Percentiles rank a stretch among this genome's conserved stretches.
These are phyloP conservation scores for Halcyon senegalensis DNA, from an alignment of 2,113 vertebrate genomes.

Conservation along the genomic window DNA sequence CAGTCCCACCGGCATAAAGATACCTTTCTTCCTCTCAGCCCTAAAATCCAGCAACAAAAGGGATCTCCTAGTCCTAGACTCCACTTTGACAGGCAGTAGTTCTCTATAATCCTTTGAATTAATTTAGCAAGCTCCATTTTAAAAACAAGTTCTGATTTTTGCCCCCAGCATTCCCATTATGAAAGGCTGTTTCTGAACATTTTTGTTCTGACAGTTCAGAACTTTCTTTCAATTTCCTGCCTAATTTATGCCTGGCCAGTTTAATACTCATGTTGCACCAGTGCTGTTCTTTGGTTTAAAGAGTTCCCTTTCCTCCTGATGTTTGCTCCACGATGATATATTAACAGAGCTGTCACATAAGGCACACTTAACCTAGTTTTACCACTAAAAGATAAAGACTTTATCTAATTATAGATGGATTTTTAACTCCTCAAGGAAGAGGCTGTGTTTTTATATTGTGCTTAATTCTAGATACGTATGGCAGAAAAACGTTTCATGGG, in stretches of 20 bases:
- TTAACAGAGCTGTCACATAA: constrained; percentile 26
- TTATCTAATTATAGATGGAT: constrained; percentile 8
- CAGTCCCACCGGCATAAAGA: constrained; percentile 3
- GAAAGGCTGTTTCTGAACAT: constrained; percentile 59
- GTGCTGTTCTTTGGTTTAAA: constrained; percentile 21
- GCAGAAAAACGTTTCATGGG: not conserved
- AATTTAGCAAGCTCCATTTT: constrained; percentile 46
- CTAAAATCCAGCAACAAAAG: constrained; percentile 39
- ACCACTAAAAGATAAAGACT: constrained; percentile 13
- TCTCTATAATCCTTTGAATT: constrained; percentile 40
- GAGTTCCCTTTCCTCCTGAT: constrained; percentile 23
- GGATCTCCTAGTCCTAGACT: constrained; percentile 25
- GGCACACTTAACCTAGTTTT: constrained; percentile 46
- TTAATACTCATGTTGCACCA: not conserved
- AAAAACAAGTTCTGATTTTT: constrained; percentile 62
- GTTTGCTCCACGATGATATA: not conserved
- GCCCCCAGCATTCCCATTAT: constrained; percentile 57
- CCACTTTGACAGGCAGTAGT: not conserved
- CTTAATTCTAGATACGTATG: not conserved
- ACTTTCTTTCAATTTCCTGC: constrained; percentile 59
- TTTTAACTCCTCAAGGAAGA: constrained; percentile 31
- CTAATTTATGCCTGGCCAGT: constrained; percentile 46
- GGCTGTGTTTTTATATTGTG: not conserved
- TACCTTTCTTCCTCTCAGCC: not conserved
- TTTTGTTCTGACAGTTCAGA: constrained; percentile 22